A percentile compares a stretch with the other conserved stretches of the same genome.
phyloP scores from a whole-genome alignment of 2,888 invertebrate species.

The Nemotelus nigrinus region DNA sequence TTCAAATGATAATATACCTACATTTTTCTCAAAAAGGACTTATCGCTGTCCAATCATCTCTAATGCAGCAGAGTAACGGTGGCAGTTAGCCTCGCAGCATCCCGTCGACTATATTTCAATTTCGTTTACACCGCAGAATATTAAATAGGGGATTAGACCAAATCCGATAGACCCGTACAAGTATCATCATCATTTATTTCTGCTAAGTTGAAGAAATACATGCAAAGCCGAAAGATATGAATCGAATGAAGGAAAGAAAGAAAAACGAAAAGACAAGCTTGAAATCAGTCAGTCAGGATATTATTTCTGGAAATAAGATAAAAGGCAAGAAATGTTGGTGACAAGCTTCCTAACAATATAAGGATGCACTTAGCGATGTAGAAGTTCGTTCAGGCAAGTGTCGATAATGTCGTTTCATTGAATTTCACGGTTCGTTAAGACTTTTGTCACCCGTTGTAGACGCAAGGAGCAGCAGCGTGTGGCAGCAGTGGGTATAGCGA shows the following conservation, averaged over 20 bases:
- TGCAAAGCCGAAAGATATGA: background rate
- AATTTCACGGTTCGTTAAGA: constrained; percentile 47
- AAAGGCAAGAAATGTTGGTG: constrained; percentile 11
- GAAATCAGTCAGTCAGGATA: background rate
- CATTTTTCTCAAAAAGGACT: no score
- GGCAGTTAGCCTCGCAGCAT: no score
- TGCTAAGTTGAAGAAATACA: constrained; percentile 29
- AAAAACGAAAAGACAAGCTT: background rate
- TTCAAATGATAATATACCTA: no score
- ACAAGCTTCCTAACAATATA: constrained; percentile 25
- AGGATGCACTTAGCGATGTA: constrained; percentile 42
- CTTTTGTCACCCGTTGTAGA: constrained; percentile 16
- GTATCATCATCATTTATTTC: constrained; percentile 12
- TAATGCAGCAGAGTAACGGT: no score
- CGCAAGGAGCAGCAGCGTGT: background rate
- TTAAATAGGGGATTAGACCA: background rate
- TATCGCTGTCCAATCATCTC: no score
- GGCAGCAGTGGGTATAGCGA: background rate
- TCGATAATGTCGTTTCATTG: constrained; percentile 46
- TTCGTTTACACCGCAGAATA: background rate
- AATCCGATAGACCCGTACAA: constrained; percentile 10
- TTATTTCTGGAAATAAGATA: constrained; percentile 11
- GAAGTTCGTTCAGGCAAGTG: constrained; percentile 24
- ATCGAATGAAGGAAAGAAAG: constrained; percentile 1
- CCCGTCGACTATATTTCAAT: no score